Conservation (phyloP, 2,888 invertebrate species). For the Mayetiola destructor region DNA sequence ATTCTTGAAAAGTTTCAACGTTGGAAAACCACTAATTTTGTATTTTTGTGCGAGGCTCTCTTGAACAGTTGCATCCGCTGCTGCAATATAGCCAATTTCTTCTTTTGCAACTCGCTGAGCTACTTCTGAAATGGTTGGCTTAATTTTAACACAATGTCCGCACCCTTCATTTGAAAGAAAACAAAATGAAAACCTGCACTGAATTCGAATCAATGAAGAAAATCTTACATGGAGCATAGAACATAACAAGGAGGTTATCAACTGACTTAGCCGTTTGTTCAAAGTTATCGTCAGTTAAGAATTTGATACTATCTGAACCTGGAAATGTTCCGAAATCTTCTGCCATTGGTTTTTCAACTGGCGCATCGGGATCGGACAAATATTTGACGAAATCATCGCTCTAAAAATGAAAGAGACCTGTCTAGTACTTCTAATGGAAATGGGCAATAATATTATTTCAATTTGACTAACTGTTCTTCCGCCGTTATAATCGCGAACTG, state of each 20-base stretch:
- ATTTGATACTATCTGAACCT: constrained; percentile 32
- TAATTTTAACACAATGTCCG: constrained; percentile 52
- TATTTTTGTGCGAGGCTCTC: constrained; percentile 43
- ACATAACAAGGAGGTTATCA: constrained; percentile 69
- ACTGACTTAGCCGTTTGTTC: constrained; percentile 55
- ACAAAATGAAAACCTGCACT: background rate
- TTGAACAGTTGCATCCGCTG: constrained; percentile 53
- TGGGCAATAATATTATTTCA: constrained; percentile 17
- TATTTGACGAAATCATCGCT: constrained; percentile 54
- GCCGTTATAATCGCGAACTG: constrained; percentile 51
- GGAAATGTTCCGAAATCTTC: constrained; percentile 35
- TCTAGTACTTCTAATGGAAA: constrained; percentile 28
- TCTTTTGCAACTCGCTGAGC: constrained; percentile 38
- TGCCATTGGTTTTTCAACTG: constrained; percentile 23
- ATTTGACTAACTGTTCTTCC: constrained; percentile 48
- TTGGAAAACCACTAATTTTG: constrained; percentile 50
- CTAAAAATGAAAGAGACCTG: constrained; percentile 21
- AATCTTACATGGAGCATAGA: constrained; percentile 70
- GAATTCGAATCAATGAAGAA: constrained; percentile 2
- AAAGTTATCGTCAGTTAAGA: constrained; percentile 49
- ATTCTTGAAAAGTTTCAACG: constrained; percentile 45
- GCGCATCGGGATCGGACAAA: constrained; percentile 38
- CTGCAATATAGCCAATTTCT: constrained; percentile 26
- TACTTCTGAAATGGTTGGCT: constrained; percentile 47
- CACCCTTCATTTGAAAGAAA: constrained; percentile 45